Base-by-base conservation (phyloP, 2,888 invertebrate species). In the Cerastis rubricosa region DNA sequence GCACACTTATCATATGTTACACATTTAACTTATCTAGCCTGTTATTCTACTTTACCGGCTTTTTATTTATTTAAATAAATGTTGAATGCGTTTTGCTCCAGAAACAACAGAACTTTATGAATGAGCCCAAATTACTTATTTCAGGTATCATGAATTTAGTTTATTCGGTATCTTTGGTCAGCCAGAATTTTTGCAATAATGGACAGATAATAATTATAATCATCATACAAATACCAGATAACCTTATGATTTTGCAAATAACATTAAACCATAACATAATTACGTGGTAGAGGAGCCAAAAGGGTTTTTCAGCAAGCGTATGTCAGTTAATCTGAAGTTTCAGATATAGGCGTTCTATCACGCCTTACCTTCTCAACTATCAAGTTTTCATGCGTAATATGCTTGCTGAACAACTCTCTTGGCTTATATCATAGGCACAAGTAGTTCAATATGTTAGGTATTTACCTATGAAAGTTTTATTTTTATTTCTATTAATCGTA, bases 1-100 rank as follows among this genome's bases (percentile, higher is more conserved):
- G 90, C 89, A 88, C 76, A 84, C 76, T 86, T 86, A 84, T 86
- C 85, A 80, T 78, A 81, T 86, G 85, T 89, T 85, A 83, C 74
- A 76, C 78, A 81, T 81, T 72, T 76, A 45, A 78, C 80, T 85
- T 85, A 88, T 81, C 76, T 81, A 84, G 76, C 74, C 11, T 83
- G 79, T 79, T 88, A 78, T 83, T 82, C 83, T 71, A 74, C 69
- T 75, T 69, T 67, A 65, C 29, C 40, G 81, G 61, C 71, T 79
- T 85, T 76, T 80, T 77, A 45, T 69, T 66, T 47, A 74, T 43
- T 73, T 22, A 29, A 74, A 51, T 47, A 5, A 68, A 71, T 64
- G 7, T 51, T 29, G 25, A 71, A 66, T 47, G 25, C 12, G 22
- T 74, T 65, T 11, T 75, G 76, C 40, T 59, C 64, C n/a, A 75